Conservation (phyloP, 2,113 vertebrate genomes). For the Orientallactaga bullata region DNA sequence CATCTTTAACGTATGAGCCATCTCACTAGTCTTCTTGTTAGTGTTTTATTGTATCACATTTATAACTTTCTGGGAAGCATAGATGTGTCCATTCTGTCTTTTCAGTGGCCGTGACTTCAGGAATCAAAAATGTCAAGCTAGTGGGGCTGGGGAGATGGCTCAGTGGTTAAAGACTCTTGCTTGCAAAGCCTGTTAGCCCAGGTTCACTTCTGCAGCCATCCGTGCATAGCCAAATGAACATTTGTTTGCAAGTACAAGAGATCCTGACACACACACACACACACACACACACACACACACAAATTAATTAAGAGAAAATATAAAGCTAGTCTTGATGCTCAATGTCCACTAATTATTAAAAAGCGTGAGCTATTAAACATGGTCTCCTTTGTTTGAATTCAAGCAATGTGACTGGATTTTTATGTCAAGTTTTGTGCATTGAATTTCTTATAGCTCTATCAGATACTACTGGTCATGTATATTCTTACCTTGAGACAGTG, state of each 20-base stretch:
- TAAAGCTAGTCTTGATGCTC: not conserved
- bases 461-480: constrained; percentile 3
- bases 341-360: constrained; percentile 18
- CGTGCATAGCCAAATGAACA: too few relatives aligned
- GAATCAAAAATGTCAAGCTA: not conserved
- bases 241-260: too few relatives aligned
- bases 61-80: constrained; percentile 43
- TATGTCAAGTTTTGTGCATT: constrained; percentile 26
- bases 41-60: constrained; percentile 56
- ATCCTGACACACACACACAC: too few relatives aligned
- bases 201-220: too few relatives aligned
- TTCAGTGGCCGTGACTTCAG: constrained; percentile 11
- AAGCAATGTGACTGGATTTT: constrained; percentile 61
- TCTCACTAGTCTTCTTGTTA: not conserved
- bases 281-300: too few relatives aligned
- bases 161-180: too few relatives aligned
- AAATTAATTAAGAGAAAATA: not conserved
- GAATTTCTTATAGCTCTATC: constrained; percentile 12
- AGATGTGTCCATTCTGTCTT: not conserved
- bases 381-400: constrained; percentile 23
- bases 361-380: not conserved
- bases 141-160: too few relatives aligned
- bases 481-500: constrained; percentile 35
- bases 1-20: too few relatives aligned
- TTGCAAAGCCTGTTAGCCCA: too few relatives aligned